Percentiles rank a stretch among this genome's conserved stretches.
phyloP scores from a whole-genome alignment of 2,113 vertebrate genomes.

The Pycnonotus jocosus region DNA sequence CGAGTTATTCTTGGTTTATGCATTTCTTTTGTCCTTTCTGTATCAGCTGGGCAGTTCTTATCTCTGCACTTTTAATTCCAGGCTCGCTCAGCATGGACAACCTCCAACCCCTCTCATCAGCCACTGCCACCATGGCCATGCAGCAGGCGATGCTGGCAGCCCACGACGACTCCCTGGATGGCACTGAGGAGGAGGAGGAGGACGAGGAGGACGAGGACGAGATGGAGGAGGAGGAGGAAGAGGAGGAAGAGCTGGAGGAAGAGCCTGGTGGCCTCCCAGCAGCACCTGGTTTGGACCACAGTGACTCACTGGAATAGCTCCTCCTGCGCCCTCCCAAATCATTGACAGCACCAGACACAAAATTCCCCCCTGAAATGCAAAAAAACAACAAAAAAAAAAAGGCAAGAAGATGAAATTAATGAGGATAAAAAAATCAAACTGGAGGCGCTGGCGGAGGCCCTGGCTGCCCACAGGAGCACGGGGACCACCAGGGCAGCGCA shows the following conservation, averaged over 20 bases:
- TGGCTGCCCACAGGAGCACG: background rate
- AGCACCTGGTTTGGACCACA: slow-evolving; percentile 84
- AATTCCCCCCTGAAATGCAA: background rate
- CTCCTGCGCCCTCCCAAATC: background rate
- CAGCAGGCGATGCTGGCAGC: slow-evolving; percentile 95
- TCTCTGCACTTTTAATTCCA: background rate
- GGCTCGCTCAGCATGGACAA: slow-evolving; percentile 89
- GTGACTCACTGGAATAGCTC: slow-evolving; percentile 89
- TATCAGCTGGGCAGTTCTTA: background rate
- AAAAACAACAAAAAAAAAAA: background rate
- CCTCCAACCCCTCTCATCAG: slow-evolving; percentile 92
- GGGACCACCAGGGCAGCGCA: background rate
- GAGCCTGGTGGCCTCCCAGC: slow-evolving; percentile 73
- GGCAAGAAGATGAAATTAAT: background rate
- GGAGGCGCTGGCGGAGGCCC: background rate
- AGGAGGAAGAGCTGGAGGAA: slow-evolving; percentile 77
- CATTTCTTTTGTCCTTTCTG: background rate
- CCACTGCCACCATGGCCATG: slow-evolving; percentile 94
- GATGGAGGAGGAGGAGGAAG: slow-evolving; percentile 73
- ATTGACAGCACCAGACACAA: background rate
- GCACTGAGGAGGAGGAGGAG: slow-evolving; percentile 87
- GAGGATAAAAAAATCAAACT: background rate
- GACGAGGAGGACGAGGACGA: slow-evolving; percentile 77
- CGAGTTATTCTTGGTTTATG: background rate
- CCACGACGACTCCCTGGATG: slow-evolving; percentile 91